A percentile compares a stretch with the other conserved stretches of the same genome.
These are phyloP conservation scores for Timema cristinae DNA, from an alignment of 2,888 invertebrate species.

Conservation along the genomic window DNA sequence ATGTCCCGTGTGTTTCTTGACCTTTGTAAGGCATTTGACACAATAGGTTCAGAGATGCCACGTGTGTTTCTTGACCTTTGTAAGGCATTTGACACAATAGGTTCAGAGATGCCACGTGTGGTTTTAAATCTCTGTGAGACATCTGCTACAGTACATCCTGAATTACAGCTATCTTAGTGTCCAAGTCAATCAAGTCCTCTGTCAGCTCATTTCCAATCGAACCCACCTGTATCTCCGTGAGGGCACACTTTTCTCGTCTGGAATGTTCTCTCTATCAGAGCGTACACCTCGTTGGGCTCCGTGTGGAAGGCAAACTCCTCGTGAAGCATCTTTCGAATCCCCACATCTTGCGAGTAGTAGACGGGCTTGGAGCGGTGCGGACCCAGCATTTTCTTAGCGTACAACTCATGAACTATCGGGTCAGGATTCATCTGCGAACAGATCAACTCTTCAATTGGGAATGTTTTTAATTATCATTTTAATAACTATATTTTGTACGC, in stretches of 20 bases:
- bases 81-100: too few relatives aligned
- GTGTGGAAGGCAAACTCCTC: conserved; percentile 26
- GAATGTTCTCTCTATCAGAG: conserved; percentile 21
- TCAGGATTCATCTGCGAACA: conserved; percentile 59
- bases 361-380: neutral
- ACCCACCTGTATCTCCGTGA: conserved; percentile 24
- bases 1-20: too few relatives aligned
- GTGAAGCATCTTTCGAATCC: conserved; percentile 23
- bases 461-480: neutral
- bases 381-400: conserved; percentile 24
- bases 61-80: too few relatives aligned
- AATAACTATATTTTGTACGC: too few relatives aligned
- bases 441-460: neutral
- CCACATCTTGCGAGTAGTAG: conserved; percentile 21
- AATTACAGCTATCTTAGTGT: too few relatives aligned
- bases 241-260: conserved; percentile 24
- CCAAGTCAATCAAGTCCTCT: too few relatives aligned
- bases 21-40: too few relatives aligned
- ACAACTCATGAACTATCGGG: conserved; percentile 51
- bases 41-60: too few relatives aligned
- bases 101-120: too few relatives aligned
- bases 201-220: too few relatives aligned
- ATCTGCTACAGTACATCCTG: too few relatives aligned
- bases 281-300: conserved; percentile 25
- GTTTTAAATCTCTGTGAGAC: too few relatives aligned